Evolutionary conservation across 2,888 invertebrate species (phyloP).

Genomic region (Caenorhabditis sp.): DNA sequence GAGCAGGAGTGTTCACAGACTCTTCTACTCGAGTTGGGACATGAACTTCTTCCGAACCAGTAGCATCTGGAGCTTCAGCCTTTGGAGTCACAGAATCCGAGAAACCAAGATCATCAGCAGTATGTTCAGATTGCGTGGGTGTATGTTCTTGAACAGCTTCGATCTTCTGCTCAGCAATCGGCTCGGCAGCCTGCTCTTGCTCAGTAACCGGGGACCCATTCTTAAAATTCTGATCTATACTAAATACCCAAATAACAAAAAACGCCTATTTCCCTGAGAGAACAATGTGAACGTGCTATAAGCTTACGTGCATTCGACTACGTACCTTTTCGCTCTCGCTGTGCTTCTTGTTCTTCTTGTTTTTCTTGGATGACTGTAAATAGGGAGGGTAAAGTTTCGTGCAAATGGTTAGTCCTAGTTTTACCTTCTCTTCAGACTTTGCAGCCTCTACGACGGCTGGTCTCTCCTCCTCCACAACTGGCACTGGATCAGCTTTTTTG

Average conservation of each 20-base stretch:
- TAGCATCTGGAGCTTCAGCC: slow-evolving; percentile 16
- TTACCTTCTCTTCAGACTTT: slow-evolving; percentile 49
- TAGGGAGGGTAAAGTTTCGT: slow-evolving; percentile 23
- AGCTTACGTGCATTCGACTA: slow-evolving; percentile 18
- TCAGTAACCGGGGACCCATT: slow-evolving; percentile 30
- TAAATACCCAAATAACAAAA: slow-evolving; percentile 19
- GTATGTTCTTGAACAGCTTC: neutral
- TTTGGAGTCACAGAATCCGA: slow-evolving; percentile 57
- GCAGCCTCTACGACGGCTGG: slow-evolving; percentile 31
- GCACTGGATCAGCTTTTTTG: slow-evolving; percentile 32
- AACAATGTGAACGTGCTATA: slow-evolving; percentile 19
- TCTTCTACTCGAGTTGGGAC: neutral
- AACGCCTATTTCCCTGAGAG: slow-evolving; percentile 36
- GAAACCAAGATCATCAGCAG: slow-evolving; percentile 47
- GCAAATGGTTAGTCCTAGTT: slow-evolving; percentile 22
- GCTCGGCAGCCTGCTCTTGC: neutral
- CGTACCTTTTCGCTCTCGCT: slow-evolving; percentile 61
- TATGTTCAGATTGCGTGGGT: too few species aligned
- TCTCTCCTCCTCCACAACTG: slow-evolving; percentile 26
- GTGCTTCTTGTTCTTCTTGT: slow-evolving; percentile 69
- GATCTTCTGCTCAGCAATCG: neutral
- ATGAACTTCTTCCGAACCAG: neutral
- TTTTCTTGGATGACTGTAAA: slow-evolving; percentile 63
- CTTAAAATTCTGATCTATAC: slow-evolving; percentile 33
- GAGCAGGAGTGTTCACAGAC: slow-evolving; percentile 2